Conservation (phyloP, 2,797 vertebrate species). For the Merluccius polli region DNA sequence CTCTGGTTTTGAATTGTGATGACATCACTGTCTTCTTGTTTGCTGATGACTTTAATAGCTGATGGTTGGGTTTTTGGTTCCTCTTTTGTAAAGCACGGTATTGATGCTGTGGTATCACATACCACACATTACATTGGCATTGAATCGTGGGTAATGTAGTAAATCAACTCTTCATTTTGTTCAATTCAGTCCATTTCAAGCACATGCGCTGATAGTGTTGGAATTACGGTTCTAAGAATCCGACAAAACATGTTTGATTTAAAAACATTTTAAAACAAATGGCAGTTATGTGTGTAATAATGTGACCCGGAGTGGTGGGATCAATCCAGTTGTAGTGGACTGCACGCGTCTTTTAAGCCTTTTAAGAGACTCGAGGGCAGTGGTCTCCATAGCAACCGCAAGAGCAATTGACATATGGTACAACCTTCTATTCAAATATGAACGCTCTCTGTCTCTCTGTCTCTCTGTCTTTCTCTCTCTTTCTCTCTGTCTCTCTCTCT, state of each 20-base stretch:
- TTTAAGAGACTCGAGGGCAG: constrained; percentile 18
- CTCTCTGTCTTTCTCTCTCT: not conserved
- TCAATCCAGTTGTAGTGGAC: not conserved
- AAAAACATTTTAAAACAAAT: not conserved
- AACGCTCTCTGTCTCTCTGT: not conserved
- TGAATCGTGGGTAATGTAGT: too few relatives aligned
- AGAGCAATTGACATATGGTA: not conserved
- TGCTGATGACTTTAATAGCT: not conserved
- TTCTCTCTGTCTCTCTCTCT: not conserved
- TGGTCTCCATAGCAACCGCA: constrained; percentile 36
- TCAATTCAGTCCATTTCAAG: too few relatives aligned
- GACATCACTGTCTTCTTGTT: too few relatives aligned
- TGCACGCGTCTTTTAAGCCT: not conserved
- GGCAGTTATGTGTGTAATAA: constrained; percentile 16
- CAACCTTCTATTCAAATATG: not conserved
- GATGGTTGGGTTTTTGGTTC: too few relatives aligned
- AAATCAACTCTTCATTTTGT: too few relatives aligned
- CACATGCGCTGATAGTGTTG: too few relatives aligned
- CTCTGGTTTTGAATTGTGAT: not conserved
- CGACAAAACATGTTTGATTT: not conserved
- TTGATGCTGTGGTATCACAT: too few relatives aligned
- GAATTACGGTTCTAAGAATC: not conserved
- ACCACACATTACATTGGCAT: too few relatives aligned
- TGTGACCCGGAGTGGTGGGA: not conserved
- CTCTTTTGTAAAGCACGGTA: too few relatives aligned